Evolutionary conservation across 2,113 vertebrate species (phyloP).

Genomic region (Osmerus eperlanus): DNA sequence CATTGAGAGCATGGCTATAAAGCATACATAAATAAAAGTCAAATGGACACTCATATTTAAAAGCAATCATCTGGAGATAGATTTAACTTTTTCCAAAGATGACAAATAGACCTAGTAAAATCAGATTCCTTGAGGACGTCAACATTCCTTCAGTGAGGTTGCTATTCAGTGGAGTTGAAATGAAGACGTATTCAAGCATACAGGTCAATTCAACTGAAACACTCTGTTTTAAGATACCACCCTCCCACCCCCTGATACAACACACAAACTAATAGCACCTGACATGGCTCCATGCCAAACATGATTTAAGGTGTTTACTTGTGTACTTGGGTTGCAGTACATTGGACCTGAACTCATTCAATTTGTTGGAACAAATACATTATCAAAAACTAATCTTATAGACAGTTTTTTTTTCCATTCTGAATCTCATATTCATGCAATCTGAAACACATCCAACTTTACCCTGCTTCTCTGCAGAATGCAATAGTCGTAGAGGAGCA

Average conservation of each 20-base stretch:
- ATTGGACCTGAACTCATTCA: slow-evolving; percentile 30
- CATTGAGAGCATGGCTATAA: slow-evolving; percentile 17
- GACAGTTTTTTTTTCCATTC: not conserved
- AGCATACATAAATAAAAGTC: slow-evolving; percentile 3
- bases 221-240: slow-evolving; percentile 31
- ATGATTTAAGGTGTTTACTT: not conserved
- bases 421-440: not conserved
- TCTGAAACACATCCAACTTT: not conserved
- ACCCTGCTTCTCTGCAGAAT: not conserved
- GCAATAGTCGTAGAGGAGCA: not conserved
- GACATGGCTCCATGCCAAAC: slow-evolving; percentile 8
- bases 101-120: slow-evolving; percentile 37
- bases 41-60: slow-evolving; percentile 19
- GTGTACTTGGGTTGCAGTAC: slow-evolving; percentile 53
- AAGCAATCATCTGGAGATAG: slow-evolving; percentile 4
- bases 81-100: slow-evolving; percentile 27
- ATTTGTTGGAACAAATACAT: not conserved
- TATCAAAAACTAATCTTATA: not conserved
- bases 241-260: not conserved
- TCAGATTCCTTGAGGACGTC: slow-evolving; percentile 25
- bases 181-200: slow-evolving; percentile 15
- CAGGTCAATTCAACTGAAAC: slow-evolving; percentile 39
- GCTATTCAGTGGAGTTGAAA: slow-evolving; percentile 32
- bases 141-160: not conserved
- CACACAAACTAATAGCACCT: slow-evolving; percentile 12